Conservation (phyloP, 2,888 invertebrate species). For the Sipha maydis region DNA sequence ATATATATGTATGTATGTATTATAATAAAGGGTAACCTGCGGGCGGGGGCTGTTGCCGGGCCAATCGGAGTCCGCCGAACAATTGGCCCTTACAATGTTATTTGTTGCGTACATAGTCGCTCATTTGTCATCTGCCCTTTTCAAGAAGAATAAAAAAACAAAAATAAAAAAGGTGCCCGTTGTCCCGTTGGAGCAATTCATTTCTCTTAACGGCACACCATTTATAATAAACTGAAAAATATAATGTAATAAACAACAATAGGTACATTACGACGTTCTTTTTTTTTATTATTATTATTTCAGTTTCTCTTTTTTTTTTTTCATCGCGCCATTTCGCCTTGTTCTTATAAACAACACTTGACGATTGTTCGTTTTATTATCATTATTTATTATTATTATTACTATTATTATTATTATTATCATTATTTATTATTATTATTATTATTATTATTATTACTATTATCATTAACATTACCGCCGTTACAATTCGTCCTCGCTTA, state of each 20-base stretch:
- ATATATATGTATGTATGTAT: not conserved
- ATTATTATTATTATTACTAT: slow-evolving; percentile 36
- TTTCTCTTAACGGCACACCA: slow-evolving; percentile 62
- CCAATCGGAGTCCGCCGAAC: slow-evolving; percentile 51
- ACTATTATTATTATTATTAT: slow-evolving; percentile 38
- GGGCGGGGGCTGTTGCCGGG: slow-evolving; percentile 32
- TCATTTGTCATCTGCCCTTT: slow-evolving; percentile 62
- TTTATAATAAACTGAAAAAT: slow-evolving; percentile 61
- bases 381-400: slow-evolving; percentile 39
- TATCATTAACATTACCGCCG: slow-evolving; percentile 7
- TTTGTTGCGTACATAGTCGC: slow-evolving; percentile 54
- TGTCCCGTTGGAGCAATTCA: slow-evolving; percentile 56
- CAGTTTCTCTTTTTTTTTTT: slow-evolving; percentile 44
- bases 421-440: slow-evolving; percentile 31
- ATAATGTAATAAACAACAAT: slow-evolving; percentile 60
- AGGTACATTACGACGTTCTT: slow-evolving; percentile 56
- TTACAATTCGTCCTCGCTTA: slow-evolving; percentile 36
- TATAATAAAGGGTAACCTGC: slow-evolving; percentile 25
- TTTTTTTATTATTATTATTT: slow-evolving; percentile 33
- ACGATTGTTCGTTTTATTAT: slow-evolving; percentile 55
- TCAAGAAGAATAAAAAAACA: slow-evolving; percentile 28
- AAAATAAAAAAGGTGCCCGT: slow-evolving; percentile 56
- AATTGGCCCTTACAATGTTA: slow-evolving; percentile 55
- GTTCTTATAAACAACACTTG: slow-evolving; percentile 51
- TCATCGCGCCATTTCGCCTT: slow-evolving; percentile 56